Evolutionary conservation across 1,140 invertebrate genomes (phyloP).

Genomic region (Anastrepha obliqua): DNA sequence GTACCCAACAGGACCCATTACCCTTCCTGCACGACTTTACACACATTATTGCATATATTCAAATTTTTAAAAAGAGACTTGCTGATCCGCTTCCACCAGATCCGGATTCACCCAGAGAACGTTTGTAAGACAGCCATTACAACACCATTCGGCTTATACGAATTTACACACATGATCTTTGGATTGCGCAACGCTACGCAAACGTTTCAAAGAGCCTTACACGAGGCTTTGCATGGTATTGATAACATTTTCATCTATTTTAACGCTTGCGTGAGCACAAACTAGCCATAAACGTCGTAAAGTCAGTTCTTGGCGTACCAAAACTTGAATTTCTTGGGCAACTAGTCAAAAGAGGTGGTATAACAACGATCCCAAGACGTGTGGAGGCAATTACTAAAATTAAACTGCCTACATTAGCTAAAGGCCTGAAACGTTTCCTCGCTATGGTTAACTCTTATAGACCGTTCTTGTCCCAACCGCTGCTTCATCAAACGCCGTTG

Average conservation of each 20-base stretch:
- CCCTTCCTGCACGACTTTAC: slow-evolving; percentile 56
- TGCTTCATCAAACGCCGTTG: neutral
- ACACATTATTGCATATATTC: slow-evolving; percentile 53
- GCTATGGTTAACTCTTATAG: slow-evolving; percentile 53
- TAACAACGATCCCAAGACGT: neutral
- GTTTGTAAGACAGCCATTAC: slow-evolving; percentile 34
- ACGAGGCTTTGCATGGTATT: slow-evolving; percentile 70
- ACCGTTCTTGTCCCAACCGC: slow-evolving; percentile 15
- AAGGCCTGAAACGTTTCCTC: slow-evolving; percentile 8
- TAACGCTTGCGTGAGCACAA: slow-evolving; percentile 62
- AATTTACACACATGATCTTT: slow-evolving; percentile 22
- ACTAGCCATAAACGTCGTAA: slow-evolving; percentile 65
- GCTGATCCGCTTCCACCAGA: neutral
- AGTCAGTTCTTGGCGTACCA: slow-evolving; percentile 61
- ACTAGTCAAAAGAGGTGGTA: slow-evolving; percentile 49
- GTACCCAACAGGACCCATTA: slow-evolving; percentile 51
- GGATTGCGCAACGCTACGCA: slow-evolving; percentile 42
- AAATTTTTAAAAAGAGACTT: slow-evolving; percentile 55
- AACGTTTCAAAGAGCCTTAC: slow-evolving; percentile 76
- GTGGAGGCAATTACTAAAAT: neutral
- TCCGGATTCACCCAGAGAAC: neutral
- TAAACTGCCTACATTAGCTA: neutral
- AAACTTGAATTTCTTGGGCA: neutral
- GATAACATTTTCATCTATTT: slow-evolving; percentile 67
- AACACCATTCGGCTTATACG: slow-evolving; percentile 22